phyloP scores from a whole-genome alignment of 2,797 vertebrate species.

The Lepidocolaptes lacrymiger region DNA sequence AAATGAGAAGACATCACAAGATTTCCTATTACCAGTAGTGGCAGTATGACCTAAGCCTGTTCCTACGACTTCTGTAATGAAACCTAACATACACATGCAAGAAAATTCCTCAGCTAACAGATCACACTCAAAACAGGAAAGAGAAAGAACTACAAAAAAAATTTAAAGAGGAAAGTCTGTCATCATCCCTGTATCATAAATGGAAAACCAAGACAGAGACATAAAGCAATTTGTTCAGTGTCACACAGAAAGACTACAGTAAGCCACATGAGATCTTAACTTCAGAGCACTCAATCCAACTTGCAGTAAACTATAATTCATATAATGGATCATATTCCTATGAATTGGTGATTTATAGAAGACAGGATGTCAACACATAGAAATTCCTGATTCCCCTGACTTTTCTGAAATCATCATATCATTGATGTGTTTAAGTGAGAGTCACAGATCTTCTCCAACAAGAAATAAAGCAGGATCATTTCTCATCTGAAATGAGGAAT shows the following conservation, averaged over 20 bases:
- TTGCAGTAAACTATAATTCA: neutral
- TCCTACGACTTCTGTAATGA: neutral
- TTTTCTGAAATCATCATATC: neutral
- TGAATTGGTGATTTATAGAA: neutral
- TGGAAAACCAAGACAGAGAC: neutral
- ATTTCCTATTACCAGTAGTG: neutral
- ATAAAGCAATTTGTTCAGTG: neutral
- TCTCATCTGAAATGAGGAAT: neutral
- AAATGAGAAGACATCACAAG: neutral
- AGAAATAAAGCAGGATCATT: rapidly evolving
- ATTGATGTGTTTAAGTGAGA: neutral
- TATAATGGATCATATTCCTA: neutral
- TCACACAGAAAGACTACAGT: neutral
- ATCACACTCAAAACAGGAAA: neutral
- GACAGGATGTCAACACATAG: neutral
- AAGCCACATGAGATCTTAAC: neutral
- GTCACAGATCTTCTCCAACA: neutral
- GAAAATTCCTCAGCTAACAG: neutral
- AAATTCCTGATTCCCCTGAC: neutral
- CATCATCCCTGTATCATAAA: neutral
- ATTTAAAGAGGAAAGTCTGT: neutral
- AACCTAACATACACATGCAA: neutral
- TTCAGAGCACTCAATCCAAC: neutral
- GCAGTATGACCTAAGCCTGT: neutral
- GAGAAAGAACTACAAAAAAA: neutral